Evolutionary conservation across 2,113 vertebrate species (phyloP).

Genomic region (Oncorhynchus mykiss): DNA sequence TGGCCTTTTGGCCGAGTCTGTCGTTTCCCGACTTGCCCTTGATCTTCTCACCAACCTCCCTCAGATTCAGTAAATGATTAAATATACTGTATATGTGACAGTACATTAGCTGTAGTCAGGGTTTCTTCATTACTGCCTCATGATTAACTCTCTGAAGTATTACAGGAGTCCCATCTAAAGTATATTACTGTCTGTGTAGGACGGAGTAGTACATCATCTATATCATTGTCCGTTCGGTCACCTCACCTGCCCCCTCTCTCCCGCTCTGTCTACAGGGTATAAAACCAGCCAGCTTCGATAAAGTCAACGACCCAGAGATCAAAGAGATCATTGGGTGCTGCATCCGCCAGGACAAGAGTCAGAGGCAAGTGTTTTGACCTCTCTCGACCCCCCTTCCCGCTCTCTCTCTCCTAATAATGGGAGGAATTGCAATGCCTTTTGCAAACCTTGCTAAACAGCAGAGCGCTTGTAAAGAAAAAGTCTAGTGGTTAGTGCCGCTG

Average conservation of each 20-base stretch:
- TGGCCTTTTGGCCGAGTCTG: neutral
- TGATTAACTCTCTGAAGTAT: neutral
- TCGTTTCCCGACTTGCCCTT: neutral
- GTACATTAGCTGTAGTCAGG: neutral
- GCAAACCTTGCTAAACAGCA: neutral
- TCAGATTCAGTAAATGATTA: no score
- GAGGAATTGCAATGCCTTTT: neutral
- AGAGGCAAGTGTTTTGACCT: constrained; percentile 75
- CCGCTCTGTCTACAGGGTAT: constrained; percentile 77
- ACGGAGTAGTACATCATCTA: no score
- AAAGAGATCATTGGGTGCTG: constrained; percentile 96
- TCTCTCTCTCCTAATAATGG: neutral
- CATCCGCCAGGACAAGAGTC: constrained; percentile 88
- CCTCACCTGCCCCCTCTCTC: neutral
- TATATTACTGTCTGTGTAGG: no score
- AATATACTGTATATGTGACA: no score
- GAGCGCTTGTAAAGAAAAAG: no score
- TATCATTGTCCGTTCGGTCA: neutral
- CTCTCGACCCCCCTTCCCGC: neutral
- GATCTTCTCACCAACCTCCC: no score
- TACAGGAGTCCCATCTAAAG: neutral
- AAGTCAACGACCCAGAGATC: constrained; percentile 91
- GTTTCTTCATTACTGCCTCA: neutral
- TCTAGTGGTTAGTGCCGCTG: no score
- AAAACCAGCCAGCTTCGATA: constrained; percentile 93